phyloP scores from a whole-genome alignment of 2,797 vertebrate species.

The Eulemur rubriventer region DNA sequence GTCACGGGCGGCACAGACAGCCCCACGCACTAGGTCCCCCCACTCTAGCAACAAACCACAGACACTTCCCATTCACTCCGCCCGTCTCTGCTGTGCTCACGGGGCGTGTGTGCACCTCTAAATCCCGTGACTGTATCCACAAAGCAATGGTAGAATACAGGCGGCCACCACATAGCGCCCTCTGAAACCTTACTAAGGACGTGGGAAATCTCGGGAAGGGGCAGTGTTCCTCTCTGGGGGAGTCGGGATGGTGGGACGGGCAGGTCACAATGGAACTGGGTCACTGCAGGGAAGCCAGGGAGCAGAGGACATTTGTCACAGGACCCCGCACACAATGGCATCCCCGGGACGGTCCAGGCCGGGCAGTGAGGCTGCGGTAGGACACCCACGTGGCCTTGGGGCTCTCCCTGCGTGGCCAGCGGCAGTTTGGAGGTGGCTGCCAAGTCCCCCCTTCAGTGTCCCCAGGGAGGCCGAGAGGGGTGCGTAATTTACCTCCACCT shows the following conservation, averaged over 20 bases:
- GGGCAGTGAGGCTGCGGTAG: not conserved
- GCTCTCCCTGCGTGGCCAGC: rapidly evolving
- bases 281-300: not conserved
- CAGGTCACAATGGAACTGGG: not conserved
- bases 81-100: rapidly evolving
- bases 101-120: not conserved
- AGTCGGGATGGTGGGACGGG: not conserved
- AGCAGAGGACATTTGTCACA: not conserved
- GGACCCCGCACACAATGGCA: rapidly evolving
- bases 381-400: rapidly evolving
- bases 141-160: not conserved
- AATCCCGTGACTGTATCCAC: rapidly evolving
- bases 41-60: not conserved
- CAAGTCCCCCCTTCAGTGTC: not conserved
- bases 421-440: not conserved
- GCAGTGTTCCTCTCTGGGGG: no score
- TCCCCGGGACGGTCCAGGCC: rapidly evolving
- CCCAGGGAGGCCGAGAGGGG: not conserved
- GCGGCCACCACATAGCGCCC: rapidly evolving
- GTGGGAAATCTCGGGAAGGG: not conserved
- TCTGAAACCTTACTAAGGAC: not conserved
- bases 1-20: rapidly evolving
- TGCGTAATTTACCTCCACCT: not conserved
- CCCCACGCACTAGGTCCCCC: no score
- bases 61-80: rapidly evolving